A percentile compares a stretch with the other conserved stretches of the same genome.
phyloP scores from a whole-genome alignment of 2,113 vertebrate genomes.

The Argyrosomus japonicus region DNA sequence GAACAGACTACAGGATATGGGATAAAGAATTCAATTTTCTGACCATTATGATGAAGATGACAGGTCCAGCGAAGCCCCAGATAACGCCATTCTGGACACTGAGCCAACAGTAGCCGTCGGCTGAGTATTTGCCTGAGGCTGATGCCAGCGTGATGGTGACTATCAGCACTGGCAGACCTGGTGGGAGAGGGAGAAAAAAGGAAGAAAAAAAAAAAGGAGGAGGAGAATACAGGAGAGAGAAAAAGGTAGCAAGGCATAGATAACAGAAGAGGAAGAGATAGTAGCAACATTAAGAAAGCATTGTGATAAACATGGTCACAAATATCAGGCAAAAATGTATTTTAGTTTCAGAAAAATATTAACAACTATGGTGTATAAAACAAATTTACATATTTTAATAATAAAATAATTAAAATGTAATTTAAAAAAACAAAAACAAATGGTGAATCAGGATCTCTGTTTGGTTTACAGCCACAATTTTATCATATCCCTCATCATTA shows the following conservation, averaged over 20 bases:
- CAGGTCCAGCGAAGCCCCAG: slow-evolving; percentile 86
- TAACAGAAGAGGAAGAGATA: neutral
- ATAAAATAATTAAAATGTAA: too few species aligned
- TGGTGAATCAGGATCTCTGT: neutral
- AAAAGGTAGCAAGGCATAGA: neutral
- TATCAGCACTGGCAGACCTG: slow-evolving; percentile 86
- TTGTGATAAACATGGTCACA: neutral
- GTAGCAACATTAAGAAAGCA: neutral
- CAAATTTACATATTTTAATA: neutral
- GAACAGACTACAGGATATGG: neutral
- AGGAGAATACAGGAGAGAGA: neutral
- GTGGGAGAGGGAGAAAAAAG: neutral
- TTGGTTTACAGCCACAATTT: neutral
- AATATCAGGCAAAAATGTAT: neutral
- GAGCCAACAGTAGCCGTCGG: slow-evolving; percentile 86
- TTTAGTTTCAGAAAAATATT: neutral
- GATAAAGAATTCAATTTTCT: slow-evolving; percentile 23
- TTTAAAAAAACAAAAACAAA: neutral
- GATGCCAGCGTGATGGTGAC: slow-evolving; percentile 86
- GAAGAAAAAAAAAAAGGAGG: neutral
- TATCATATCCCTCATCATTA: neutral
- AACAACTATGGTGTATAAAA: neutral
- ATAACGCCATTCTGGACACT: slow-evolving; percentile 86
- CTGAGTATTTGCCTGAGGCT: slow-evolving; percentile 83
- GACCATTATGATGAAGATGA: slow-evolving; percentile 88